These are phyloP conservation scores for Nycticebus coucang DNA, from an alignment of 2,113 vertebrate species.

Conservation along the genomic window DNA sequence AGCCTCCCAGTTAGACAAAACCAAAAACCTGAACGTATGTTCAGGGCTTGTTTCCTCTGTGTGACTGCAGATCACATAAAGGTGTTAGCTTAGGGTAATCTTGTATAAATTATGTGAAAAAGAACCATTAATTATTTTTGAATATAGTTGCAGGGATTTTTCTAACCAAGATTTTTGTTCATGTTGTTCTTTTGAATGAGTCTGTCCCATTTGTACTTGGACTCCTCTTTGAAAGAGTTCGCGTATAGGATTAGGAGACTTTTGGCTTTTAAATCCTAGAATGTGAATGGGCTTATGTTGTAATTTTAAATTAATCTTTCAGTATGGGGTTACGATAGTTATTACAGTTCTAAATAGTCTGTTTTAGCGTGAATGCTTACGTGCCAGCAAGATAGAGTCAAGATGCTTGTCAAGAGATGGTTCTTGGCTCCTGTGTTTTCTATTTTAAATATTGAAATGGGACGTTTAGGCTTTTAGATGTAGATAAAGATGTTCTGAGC, in stretches of 20 bases:
- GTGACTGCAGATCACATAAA: neutral
- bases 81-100: neutral
- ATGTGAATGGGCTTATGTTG: neutral
- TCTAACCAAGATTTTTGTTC: neutral
- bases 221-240: neutral
- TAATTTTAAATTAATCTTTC: conserved; percentile 9
- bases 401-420: neutral
- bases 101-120: neutral
- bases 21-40: neutral
- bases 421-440: neutral
- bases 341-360: neutral
- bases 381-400: neutral
- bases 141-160: neutral
- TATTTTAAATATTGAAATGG: neutral
- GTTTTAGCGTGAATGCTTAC: neutral
- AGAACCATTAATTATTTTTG: neutral
- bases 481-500: neutral
- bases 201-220: neutral
- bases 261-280: neutral
- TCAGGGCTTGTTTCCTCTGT: neutral
- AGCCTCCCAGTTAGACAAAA: neutral
- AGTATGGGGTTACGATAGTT: neutral
- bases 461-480: neutral
- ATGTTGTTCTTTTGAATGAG: neutral
- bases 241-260: neutral